phyloP scores from a whole-genome alignment of 2,888 invertebrate species.

The Leptinotarsa haldemani region DNA sequence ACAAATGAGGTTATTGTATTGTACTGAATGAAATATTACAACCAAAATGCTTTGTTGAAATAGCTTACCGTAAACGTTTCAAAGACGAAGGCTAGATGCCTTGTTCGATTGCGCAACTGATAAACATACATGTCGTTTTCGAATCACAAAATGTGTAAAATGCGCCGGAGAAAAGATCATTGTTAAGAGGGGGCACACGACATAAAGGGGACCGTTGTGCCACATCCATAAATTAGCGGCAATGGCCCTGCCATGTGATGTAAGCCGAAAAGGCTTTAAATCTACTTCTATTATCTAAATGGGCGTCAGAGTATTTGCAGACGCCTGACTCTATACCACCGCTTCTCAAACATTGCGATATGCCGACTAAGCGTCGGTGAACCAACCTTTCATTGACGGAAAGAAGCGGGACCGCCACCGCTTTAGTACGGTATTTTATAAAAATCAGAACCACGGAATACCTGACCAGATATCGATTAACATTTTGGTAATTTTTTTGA shows the following conservation, averaged over 20 bases:
- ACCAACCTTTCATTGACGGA: conserved; percentile 27
- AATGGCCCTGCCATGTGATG: conserved; percentile 61
- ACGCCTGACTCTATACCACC: conserved; percentile 49
- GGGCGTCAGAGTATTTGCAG: conserved; percentile 64
- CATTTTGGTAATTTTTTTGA: too few species aligned
- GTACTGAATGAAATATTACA: neutral
- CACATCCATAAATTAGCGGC: conserved; percentile 63
- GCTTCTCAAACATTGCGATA: conserved; percentile 51
- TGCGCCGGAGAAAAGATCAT: conserved; percentile 38
- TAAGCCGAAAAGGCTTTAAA: conserved; percentile 64
- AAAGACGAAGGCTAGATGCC: neutral
- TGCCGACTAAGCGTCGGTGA: conserved; percentile 38
- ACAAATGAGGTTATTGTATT: neutral
- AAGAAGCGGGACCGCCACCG: neutral
- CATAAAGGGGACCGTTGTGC: conserved; percentile 53
- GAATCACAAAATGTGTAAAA: conserved; percentile 39
- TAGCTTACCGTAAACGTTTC: neutral
- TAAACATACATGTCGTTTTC: conserved; percentile 16
- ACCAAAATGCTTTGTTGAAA: neutral
- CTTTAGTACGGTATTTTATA: conserved; percentile 1
- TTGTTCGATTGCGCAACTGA: conserved; percentile 13
- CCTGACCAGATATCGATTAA: too few species aligned
- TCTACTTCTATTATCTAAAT: conserved; percentile 66
- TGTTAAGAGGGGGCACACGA: conserved; percentile 38
- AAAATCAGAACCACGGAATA: neutral